Percentiles rank a stretch among this genome's conserved stretches.
These are phyloP conservation scores for Salvator merianae DNA, from an alignment of 2,113 vertebrate genomes.

Conservation along the genomic window DNA sequence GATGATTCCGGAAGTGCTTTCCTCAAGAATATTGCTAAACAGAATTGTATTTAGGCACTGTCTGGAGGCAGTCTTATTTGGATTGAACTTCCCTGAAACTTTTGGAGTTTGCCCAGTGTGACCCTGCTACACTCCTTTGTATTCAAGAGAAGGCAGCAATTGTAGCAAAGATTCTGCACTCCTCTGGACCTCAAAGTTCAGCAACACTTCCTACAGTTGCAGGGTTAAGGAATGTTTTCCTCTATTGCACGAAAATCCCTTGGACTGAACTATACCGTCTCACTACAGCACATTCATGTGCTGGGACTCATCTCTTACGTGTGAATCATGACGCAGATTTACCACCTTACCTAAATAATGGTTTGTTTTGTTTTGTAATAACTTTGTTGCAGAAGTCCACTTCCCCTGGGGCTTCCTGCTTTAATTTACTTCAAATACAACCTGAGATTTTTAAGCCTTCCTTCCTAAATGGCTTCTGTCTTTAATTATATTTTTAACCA, in stretches of 20 bases:
- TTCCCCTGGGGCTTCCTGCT: conserved; percentile 64
- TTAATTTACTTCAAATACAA: conserved; percentile 71
- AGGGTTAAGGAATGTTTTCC: not conserved
- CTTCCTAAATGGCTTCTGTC: conserved; percentile 70
- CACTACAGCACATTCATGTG: no score
- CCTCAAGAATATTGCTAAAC: no score
- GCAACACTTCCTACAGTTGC: not conserved
- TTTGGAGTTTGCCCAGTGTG: no score
- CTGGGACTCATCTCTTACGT: not conserved
- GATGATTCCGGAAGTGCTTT: no score
- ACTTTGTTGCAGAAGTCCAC: conserved; percentile 51
- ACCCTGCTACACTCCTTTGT: not conserved
- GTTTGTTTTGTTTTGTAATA: conserved; percentile 60
- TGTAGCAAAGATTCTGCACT: not conserved
- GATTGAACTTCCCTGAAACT: no score
- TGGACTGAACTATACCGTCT: not conserved
- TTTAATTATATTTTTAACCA: conserved; percentile 70
- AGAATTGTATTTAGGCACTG: no score
- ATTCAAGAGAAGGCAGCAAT: not conserved
- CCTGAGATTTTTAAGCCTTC: conserved; percentile 66
- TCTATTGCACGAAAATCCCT: not conserved
- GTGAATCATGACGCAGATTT: not conserved
- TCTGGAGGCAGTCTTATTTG: no score
- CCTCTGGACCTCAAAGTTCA: not conserved
- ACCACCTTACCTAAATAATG: not conserved